Conservation (phyloP, 2,888 invertebrate genomes). For the Eubasilissa splendida region DNA sequence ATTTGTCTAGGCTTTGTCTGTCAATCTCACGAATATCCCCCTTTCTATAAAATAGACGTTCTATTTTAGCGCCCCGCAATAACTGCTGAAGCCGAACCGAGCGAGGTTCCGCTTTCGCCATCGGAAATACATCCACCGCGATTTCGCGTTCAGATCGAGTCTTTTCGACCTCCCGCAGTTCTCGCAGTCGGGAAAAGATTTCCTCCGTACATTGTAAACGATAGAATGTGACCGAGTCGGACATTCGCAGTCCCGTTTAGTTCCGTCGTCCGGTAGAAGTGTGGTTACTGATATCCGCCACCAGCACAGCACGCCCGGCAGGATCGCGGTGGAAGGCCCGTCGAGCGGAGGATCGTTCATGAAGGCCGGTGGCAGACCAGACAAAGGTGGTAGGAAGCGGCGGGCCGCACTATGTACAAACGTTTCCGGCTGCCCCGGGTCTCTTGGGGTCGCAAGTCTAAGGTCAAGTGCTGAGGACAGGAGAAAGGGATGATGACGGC, state of each 20-base stretch:
- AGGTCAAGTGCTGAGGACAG: slow-evolving; percentile 54
- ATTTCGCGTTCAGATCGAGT: neutral
- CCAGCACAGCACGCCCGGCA: neutral
- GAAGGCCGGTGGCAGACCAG: slow-evolving; percentile 43
- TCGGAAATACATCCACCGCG: neutral
- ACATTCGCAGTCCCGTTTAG: neutral
- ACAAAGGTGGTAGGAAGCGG: neutral
- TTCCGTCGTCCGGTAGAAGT: slow-evolving; percentile 6
- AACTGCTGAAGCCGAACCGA: neutral
- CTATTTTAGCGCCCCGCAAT: slow-evolving; percentile 2
- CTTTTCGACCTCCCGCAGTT: neutral
- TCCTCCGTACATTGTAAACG: neutral
- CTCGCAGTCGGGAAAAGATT: slow-evolving; percentile 6
- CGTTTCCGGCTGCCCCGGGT: slow-evolving; percentile 52
- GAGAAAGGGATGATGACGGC: slow-evolving; percentile 51
- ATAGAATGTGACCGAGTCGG: slow-evolving; percentile 28
- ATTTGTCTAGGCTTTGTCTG: slow-evolving; percentile 34
- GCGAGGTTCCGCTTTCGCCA: neutral
- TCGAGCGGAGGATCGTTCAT: slow-evolving; percentile 45
- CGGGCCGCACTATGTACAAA: slow-evolving; percentile 49
- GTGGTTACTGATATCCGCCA: neutral
- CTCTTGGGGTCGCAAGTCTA: slow-evolving; percentile 57
- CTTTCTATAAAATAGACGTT: slow-evolving; percentile 22
- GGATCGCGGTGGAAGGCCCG: slow-evolving; percentile 3
- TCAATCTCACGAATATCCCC: slow-evolving; percentile 10